Conservation (phyloP, 2,113 vertebrate genomes). For the Microtus montanus region DNA sequence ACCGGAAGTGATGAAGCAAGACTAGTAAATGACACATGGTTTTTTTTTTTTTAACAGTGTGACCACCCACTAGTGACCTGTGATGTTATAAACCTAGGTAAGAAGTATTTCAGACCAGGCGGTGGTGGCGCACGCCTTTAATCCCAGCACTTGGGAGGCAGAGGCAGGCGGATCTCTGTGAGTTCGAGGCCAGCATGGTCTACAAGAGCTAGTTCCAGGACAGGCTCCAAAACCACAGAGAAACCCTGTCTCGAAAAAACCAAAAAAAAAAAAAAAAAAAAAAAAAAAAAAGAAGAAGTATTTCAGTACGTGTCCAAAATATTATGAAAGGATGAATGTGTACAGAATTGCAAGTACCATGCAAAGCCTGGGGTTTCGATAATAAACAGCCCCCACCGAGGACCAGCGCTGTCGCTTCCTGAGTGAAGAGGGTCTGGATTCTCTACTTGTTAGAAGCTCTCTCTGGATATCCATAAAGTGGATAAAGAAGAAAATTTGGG, state of each 20-base stretch:
- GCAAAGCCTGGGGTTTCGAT: constrained; percentile 6
- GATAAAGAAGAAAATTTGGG: background rate
- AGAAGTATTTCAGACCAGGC: background rate
- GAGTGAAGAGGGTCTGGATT: background rate
- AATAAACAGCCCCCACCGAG: constrained; percentile 1
- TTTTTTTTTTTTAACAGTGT: constrained; percentile 20
- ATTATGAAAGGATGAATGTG: background rate
- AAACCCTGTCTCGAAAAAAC: too few relatives aligned
- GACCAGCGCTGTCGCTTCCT: constrained; percentile 2
- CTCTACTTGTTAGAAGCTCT: constrained; percentile 11
- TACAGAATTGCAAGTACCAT: background rate
- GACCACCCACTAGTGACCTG: background rate
- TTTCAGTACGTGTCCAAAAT: background rate
- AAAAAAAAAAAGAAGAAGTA: too few relatives aligned
- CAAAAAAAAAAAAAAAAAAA: too few relatives aligned
- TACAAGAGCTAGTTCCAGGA: too few relatives aligned
- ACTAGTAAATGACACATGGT: background rate
- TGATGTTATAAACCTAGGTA: background rate
- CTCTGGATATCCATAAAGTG: background rate
- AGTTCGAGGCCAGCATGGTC: too few relatives aligned
- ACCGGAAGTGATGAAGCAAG: background rate
- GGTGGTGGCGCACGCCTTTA: too few relatives aligned
- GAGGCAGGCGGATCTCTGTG: too few relatives aligned
- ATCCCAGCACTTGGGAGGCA: too few relatives aligned
- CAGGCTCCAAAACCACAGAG: too few relatives aligned